Evolutionary conservation across 2,888 invertebrate genomes (phyloP), one percentile per base, ranked within the genome.

Genomic region (Microplitis manilae): DNA sequence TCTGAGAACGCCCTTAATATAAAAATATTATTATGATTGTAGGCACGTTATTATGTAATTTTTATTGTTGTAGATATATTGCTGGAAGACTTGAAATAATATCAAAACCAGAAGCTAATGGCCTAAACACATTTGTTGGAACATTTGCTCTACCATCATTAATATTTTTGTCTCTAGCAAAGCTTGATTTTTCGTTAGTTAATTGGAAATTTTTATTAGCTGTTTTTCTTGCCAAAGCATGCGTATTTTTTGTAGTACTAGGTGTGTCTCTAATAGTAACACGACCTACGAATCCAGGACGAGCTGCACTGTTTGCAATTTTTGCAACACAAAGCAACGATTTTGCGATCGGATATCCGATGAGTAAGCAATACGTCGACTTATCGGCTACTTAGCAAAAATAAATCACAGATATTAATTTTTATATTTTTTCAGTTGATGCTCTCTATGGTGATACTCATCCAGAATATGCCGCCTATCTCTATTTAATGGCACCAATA

Each of bases 241-340:
- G 95, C 61, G 94, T 98, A 72, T 98, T 98, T 90, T 92, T 95
- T 85, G 90, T 93, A 77, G 97, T 97, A 15, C 92, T 95, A 70
- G 88, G 94, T 65, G 92, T 97, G 40, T 95, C 96, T 2, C 86
- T 97, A 79, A 89, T 98, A 65, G 93, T 97, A 64, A 93, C 94
- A n/a, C 93, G 95, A 86, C 96, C 97, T 6, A 88, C 94, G 17
- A 95, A 97, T 90, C 93, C 95, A 81, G 96, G 96, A 4, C 93
- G 95, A 85, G 96, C 97, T 67, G 98, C 97, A 13, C 92, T 98
- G 77, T 96, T 96, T 92, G 96, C 96, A 17, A 98, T 98, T 86
- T 98, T 98, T 90, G 95, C 96, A 84, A 98, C 98, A 0, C 98
- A 98, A 89, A 98, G 97, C 88, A 98, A 98, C 92, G 98, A 98